Evolutionary conservation across 2,888 invertebrate species (phyloP).

Genomic region (Hylaea fasciaria): DNA sequence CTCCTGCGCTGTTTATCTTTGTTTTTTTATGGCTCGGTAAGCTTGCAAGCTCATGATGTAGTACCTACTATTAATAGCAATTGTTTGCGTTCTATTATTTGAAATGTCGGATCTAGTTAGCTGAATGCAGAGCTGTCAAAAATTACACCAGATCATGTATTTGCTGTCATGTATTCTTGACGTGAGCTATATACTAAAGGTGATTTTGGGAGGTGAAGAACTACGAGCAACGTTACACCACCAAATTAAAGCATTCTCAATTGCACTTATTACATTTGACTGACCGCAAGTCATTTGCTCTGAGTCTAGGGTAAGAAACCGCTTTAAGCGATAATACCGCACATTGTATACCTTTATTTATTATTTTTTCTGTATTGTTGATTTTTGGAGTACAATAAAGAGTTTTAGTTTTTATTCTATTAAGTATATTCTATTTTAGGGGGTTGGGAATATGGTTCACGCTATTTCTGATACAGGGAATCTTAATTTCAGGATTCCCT

Average conservation of each 20-base stretch:
- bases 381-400: too few species aligned
- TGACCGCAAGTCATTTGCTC: background rate
- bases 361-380: too few species aligned
- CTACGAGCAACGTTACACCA: background rate
- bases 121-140: conserved; percentile 16
- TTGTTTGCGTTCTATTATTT: conserved; percentile 10
- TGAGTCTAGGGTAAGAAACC: too few species aligned
- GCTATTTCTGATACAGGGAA: too few species aligned
- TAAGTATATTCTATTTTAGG: too few species aligned
- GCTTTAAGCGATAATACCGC: too few species aligned
- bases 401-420: too few species aligned
- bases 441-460: too few species aligned
- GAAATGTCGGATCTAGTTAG: conserved; percentile 9
- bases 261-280: background rate
- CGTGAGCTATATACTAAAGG: conserved; percentile 6
- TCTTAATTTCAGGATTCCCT: too few species aligned
- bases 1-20: background rate
- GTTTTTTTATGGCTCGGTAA: background rate
- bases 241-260: background rate
- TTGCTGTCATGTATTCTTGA: conserved; percentile 13
- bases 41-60: background rate
- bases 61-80: conserved; percentile 2
- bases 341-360: too few species aligned
- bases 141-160: conserved; percentile 10
- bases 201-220: conserved; percentile 22